Evolutionary conservation across 1,140 invertebrate species (phyloP).

Genomic region (Zaprionus ornatus): DNA sequence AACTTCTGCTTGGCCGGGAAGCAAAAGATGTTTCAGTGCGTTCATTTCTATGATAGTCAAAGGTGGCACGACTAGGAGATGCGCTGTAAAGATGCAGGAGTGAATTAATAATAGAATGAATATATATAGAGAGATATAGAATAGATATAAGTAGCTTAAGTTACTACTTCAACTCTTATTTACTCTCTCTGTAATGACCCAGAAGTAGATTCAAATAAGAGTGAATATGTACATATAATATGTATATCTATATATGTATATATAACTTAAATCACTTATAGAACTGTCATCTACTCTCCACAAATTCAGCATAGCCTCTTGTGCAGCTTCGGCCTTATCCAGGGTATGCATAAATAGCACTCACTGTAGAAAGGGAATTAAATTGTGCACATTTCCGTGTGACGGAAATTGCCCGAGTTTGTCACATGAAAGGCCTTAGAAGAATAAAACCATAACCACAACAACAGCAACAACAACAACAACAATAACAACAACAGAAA

Average conservation of each 20-base stretch:
- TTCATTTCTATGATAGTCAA: conserved; percentile 21
- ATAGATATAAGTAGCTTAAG: too few species aligned
- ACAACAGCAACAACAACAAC: conserved; percentile 9
- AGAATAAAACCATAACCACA: conserved; percentile 52
- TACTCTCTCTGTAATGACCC: neutral
- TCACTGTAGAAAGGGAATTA: conserved; percentile 50
- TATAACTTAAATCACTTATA: neutral
- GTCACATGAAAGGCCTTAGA: conserved; percentile 66
- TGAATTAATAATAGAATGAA: neutral
- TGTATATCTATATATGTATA: neutral
- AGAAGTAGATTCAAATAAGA: neutral
- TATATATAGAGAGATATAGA: neutral
- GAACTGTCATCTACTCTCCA: neutral
- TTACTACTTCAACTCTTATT: too few species aligned
- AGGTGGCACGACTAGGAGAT: neutral
- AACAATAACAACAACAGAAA: neutral
- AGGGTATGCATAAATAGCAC: conserved; percentile 47
- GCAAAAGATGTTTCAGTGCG: conserved; percentile 24
- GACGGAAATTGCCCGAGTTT: conserved; percentile 74
- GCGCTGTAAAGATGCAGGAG: neutral
- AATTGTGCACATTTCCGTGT: conserved; percentile 78
- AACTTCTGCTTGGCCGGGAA: conserved; percentile 51
- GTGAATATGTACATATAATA: neutral
- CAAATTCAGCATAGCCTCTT: neutral
- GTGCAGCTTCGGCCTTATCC: neutral